Evolutionary conservation across 2,888 invertebrate genomes (phyloP).

Genomic region (Brachycybe producta): DNA sequence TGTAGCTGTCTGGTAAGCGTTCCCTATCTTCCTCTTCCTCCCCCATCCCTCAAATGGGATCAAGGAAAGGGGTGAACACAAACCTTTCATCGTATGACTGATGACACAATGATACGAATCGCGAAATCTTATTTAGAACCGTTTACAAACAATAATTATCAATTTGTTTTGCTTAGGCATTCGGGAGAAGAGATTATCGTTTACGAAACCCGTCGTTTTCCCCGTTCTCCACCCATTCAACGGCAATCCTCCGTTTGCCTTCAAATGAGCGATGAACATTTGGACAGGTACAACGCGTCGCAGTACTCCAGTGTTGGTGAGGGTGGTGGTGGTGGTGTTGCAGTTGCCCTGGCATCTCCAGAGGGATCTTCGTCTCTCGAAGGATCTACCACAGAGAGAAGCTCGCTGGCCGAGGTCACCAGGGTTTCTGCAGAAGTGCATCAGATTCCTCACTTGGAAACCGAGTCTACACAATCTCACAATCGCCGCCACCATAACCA

Average conservation of each 20-base stretch:
- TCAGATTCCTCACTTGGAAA: constrained; percentile 4
- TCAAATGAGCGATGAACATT: constrained; percentile 13
- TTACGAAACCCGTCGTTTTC: constrained; percentile 14
- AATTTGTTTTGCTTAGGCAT: no score
- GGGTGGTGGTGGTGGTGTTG: neutral
- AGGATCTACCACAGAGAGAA: neutral
- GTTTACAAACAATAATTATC: no score
- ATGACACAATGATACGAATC: no score
- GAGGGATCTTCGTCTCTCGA: constrained; percentile 14
- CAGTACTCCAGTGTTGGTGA: neutral
- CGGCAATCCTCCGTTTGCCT: constrained; percentile 19
- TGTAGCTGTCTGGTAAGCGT: constrained; percentile 3
- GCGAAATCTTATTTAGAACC: no score
- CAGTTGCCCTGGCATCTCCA: constrained; percentile 11
- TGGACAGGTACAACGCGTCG: constrained; percentile 6
- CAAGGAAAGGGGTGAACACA: no score
- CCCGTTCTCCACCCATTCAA: constrained; percentile 19
- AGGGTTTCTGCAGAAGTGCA: constrained; percentile 13
- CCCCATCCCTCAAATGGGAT: no score
- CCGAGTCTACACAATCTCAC: neutral
- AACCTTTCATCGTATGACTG: no score
- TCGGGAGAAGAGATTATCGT: constrained; percentile 12
- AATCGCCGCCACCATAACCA: neutral
- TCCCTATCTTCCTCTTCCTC: no score
- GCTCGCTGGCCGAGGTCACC: constrained; percentile 3